A percentile compares a stretch with the other conserved stretches of the same genome.
Evolutionary conservation across 2,797 vertebrate genomes (phyloP).

Genomic region (Sebastes umbrosus): DNA sequence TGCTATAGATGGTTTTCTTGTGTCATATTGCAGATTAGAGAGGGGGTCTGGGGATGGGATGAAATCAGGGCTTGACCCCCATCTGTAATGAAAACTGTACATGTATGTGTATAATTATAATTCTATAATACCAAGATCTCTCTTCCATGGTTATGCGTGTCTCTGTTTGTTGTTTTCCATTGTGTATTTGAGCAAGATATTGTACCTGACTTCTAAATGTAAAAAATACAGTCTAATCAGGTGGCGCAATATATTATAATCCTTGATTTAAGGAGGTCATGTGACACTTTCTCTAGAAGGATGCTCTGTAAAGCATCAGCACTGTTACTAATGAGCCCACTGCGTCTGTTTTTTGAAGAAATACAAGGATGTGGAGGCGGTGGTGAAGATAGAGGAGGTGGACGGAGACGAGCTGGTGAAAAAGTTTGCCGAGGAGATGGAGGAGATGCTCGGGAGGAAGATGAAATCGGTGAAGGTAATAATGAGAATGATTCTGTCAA

Average conservation of each 20-base stretch:
- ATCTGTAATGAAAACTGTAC: background rate
- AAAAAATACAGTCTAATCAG: background rate
- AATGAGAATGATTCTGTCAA: background rate
- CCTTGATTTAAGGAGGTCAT: background rate
- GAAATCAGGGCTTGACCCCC: constrained; percentile 12
- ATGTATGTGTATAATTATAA: background rate
- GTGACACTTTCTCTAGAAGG: background rate
- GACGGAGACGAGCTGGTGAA: constrained; percentile 90
- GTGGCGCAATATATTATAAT: background rate
- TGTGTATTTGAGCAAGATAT: background rate
- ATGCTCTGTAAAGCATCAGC: background rate
- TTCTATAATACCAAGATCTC: background rate
- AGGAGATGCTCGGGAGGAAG: constrained; percentile 94
- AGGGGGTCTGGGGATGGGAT: constrained; percentile 1
- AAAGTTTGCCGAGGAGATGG: constrained; percentile 94
- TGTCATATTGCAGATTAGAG: constrained; percentile 34
- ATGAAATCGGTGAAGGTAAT: constrained; percentile 93
- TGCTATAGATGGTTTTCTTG: background rate
- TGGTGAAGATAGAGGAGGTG: constrained; percentile 90
- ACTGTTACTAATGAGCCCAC: background rate
- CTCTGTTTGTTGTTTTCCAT: background rate
- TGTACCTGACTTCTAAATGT: background rate
- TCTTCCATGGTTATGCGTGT: background rate
- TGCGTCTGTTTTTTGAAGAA: constrained; percentile 81
- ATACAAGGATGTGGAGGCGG: constrained; percentile 90